Evolutionary conservation across 2,797 vertebrate genomes (phyloP), one percentile per base, ranked within the genome.

Genomic region (Myotis daubentonii): DNA sequence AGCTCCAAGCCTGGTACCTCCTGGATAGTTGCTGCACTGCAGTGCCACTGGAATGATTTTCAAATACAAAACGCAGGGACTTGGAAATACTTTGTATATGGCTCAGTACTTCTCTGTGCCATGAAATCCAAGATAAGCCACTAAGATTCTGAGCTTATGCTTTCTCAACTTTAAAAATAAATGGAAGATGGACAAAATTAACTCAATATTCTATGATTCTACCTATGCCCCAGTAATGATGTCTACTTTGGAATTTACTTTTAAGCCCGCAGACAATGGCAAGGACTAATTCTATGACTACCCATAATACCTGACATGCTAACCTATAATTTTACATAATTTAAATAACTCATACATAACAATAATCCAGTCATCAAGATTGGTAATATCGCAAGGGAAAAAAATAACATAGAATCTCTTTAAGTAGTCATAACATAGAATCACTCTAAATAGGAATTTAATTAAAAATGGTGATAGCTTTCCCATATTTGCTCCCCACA

Each of bases 91-190:
- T 93, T 62, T 78, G 16, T 66, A 38, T 20, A 2, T 41, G 25
- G 2, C 19, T 72, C 53, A 23, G 23, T 13, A 22, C 44, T 74
- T 89, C 74, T 81, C 60, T 89, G 86, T 83, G 25, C 33, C 51
- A 70, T 70, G 55, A 96, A 94, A 86, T 93, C 36, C 51, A 80
- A 53, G 25, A 12, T 49, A 83, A 82, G 41, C 81, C 53, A 74
- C 62, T 74, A 76, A 93, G 13, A 96, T 53, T 93, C 41, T 76
- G 33, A 30, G n/a, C 15, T 83, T 95, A 25, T 15, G 6, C 22
- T 80, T 94, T 89, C 89, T 89, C 66, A 72, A 62, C 38, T 38
- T 28, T n/a, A 70, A 82, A 87, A 30, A 75, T 49, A 74, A 83
- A 76, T 38, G 12, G 6, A 78, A 70, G 19, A 28, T 22, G 1